These are phyloP conservation scores for Dinothrombium tinctorium DNA, from an alignment of 1,140 invertebrate genomes.

Conservation along the genomic window DNA sequence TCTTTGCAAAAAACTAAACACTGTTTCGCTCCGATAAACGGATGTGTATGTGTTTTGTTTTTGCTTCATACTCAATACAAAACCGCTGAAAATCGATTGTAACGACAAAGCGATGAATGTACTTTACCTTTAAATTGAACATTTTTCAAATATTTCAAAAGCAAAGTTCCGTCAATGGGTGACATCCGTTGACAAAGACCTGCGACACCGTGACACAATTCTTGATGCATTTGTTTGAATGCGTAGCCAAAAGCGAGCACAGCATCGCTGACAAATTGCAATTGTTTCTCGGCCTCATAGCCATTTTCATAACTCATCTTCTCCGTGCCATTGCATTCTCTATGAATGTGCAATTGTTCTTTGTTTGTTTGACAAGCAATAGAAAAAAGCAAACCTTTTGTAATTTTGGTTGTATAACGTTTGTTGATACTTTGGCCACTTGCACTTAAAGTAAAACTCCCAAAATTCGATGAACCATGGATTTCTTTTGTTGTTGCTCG, in stretches of 20 bases:
- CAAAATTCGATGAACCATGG: slow-evolving; percentile 88
- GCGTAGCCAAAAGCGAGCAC: slow-evolving; percentile 74
- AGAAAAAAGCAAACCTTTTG: slow-evolving; percentile 16
- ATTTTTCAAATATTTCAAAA: slow-evolving; percentile 54
- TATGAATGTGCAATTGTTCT: background rate
- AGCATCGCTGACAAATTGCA: slow-evolving; percentile 77
- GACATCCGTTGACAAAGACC: slow-evolving; percentile 67
- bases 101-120: too few relatives aligned
- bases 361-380: background rate
- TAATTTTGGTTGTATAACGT: slow-evolving; percentile 61
- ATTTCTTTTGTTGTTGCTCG: slow-evolving; percentile 62
- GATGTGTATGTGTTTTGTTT: too few relatives aligned
- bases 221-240: slow-evolving; percentile 57
- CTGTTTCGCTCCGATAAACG: too few relatives aligned
- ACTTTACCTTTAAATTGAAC: slow-evolving; percentile 60
- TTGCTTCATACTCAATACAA: too few relatives aligned
- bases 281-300: slow-evolving; percentile 54
- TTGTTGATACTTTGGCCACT: slow-evolving; percentile 34
- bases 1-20: too few relatives aligned
- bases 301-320: slow-evolving; percentile 35
- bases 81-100: too few relatives aligned
- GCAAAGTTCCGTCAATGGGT: slow-evolving; percentile 53
- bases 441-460: slow-evolving; percentile 57
- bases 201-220: slow-evolving; percentile 35
- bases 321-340: slow-evolving; percentile 28